Conservation (phyloP, 2,797 vertebrate genomes). For the Gorsachius magnificus region DNA sequence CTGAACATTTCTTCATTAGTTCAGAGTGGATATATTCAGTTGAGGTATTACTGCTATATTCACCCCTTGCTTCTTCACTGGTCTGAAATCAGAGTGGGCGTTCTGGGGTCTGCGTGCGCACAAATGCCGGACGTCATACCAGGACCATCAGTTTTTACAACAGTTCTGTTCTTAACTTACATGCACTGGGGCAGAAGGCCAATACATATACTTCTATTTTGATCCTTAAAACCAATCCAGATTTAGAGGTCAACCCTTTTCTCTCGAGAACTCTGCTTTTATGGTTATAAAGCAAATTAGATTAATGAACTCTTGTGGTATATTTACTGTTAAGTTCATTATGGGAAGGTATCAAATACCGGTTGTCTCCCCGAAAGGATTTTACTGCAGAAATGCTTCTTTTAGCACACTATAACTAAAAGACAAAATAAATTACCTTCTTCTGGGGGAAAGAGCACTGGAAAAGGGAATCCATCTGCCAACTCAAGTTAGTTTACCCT, state of each 20-base stretch:
- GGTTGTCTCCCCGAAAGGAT: slow-evolving; percentile 40
- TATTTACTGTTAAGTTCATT: slow-evolving; percentile 64
- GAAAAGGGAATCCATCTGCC: slow-evolving; percentile 1
- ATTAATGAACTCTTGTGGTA: slow-evolving; percentile 53
- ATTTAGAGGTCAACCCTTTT: slow-evolving; percentile 44
- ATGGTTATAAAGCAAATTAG: slow-evolving; percentile 39
- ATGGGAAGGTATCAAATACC: slow-evolving; percentile 15
- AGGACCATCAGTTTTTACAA: background rate
- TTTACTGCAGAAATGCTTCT: slow-evolving; percentile 27
- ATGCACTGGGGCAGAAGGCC: slow-evolving; percentile 9
- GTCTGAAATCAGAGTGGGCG: background rate
- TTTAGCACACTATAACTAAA: background rate
- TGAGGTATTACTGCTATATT: background rate
- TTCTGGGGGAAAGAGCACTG: background rate
- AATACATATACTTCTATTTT: background rate
- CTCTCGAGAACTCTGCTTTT: slow-evolving; percentile 38
- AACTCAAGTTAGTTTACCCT: background rate
- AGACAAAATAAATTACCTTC: background rate
- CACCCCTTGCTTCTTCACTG: background rate
- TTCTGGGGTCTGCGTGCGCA: background rate
- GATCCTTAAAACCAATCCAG: slow-evolving; percentile 27
- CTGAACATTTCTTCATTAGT: background rate
- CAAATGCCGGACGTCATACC: background rate
- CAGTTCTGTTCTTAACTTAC: background rate
- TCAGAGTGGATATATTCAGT: background rate